Evolutionary conservation across 2,888 invertebrate species (phyloP), one percentile per base, ranked within the genome.

Genomic region (Dusona sp.): DNA sequence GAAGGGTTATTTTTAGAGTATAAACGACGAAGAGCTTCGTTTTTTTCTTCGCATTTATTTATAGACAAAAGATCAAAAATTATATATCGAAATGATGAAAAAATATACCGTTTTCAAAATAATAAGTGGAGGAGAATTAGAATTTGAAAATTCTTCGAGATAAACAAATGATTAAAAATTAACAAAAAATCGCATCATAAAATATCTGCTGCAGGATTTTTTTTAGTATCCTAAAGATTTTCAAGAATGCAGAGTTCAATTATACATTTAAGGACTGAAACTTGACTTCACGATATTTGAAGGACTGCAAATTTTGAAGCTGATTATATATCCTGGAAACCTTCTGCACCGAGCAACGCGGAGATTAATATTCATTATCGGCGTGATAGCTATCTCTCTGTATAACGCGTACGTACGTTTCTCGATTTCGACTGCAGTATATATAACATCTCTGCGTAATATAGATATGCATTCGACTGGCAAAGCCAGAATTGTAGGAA

Each of bases 361-460:
- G 38, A 64, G 68, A 84, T 86, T 81, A 79, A 84, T 86, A 86
- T 86, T 84, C 73, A 86, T 86, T 84, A 84, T 86, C 81, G 64
- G 48, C 16, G 79, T 70, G 85, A 83, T 86, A 68, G 84, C 78
- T 84, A 86, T 86, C 80, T 83, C 57, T 73, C 61, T 45, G 61
- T 77, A 77, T 70, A 70, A 82, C 75, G 65, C 74, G 78, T 68
- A 73, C 36, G 74, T 75, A 72, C 72, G 80, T 86, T 80, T 81
- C 80, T 25, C 73, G 67, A 81, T 84, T 86, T 73, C 57, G 42
- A 77, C 67, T 64, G 29, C n/a, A 51, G 29, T 29, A 74, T 36
- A 48, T 54, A 51, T 70, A 33, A 61, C 51, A 51, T 16, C 29
- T 36, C 13, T 36, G 25, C 16, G 45, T 75, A 19, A 29, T 48